Base-by-base conservation (phyloP, 2,888 invertebrate species). In the Altica lythri region DNA sequence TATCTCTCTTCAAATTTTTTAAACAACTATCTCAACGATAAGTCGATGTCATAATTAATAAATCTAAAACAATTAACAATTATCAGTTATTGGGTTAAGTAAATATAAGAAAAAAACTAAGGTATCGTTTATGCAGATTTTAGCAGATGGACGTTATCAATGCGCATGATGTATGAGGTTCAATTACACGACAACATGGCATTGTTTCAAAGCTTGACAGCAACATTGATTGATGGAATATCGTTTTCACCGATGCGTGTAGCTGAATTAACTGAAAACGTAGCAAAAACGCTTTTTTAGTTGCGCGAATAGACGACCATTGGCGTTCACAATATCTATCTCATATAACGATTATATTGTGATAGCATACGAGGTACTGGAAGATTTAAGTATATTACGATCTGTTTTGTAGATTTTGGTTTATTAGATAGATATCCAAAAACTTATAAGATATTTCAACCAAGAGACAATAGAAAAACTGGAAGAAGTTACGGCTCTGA, bases 171-270 rank as follows among this genome's bases (percentile, higher is more conserved):
- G 68, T 72, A 75, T 75, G 62, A 72, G 71, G 67, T 72, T 74
- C 75, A 76, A 76, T 76, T 76, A 75, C 75, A 74, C 75, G 67
- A 68, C 68, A 71, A 75, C 75, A 75, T 72, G 72, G 73, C 75
- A 75, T 75, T 76, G 75, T 76, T 76, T 75, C 72, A 72, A 65
- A 69, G 68, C 65, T 60, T 73, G 75, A 75, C 75, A 74, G 73
- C 66, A 72, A 74, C 74, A 74, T 72, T 75, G 75, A 75, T 76
- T 73, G 75, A 76, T 76, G 67, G 72, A 69, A 69, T 70, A 73
- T 73, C 68, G 67, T 64, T 62, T 62, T 59, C 67, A 64, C 64
- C 68, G 68, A 69, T 68, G 65, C 67, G 64, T 71, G 68, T 67
- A 67, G 63, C 63, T 63, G 66, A 68, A 70, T 69, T 66, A 68